phyloP scores from a whole-genome alignment of 2,888 invertebrate species.

The Eurytoma californica region DNA sequence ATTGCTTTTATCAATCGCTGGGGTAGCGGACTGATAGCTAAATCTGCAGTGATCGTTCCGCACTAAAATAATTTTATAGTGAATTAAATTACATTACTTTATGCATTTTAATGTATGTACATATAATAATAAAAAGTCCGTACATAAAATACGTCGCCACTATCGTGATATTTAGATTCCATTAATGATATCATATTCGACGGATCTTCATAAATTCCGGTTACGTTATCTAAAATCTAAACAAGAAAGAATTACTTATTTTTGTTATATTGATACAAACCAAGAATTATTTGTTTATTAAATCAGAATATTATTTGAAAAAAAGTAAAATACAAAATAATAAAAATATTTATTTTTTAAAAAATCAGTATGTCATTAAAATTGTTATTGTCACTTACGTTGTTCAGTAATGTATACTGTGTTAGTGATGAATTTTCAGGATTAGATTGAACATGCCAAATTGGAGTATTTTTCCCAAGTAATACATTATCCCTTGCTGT shows the following conservation, averaged over 20 bases:
- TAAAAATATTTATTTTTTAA: too few relatives aligned
- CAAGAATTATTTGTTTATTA: too few relatives aligned
- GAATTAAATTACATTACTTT: background rate
- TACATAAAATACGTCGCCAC: constrained; percentile 37
- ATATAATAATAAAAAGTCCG: constrained; percentile 2
- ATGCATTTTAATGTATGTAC: background rate
- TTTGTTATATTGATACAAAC: background rate
- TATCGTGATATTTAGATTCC: constrained; percentile 30
- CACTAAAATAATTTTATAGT: constrained; percentile 30
- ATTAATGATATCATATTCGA: constrained; percentile 46
- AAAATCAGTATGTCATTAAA: too few relatives aligned
- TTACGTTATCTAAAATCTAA: constrained; percentile 42
- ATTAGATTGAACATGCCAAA: constrained; percentile 48
- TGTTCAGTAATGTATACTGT: constrained; percentile 24
- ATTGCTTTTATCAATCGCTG: constrained; percentile 44
- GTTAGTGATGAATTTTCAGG: constrained; percentile 32
- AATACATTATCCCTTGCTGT: constrained; percentile 46
- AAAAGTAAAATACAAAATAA: too few relatives aligned
- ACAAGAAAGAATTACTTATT: background rate
- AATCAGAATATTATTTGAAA: too few relatives aligned
- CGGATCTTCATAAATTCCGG: constrained; percentile 52
- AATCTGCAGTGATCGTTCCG: constrained; percentile 41
- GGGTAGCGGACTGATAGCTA: constrained; percentile 53
- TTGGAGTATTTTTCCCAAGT: constrained; percentile 52
- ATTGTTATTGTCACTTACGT: constrained; percentile 37